A percentile compares a stretch with the other conserved stretches of the same genome.
Evolutionary conservation across 2,113 vertebrate species (phyloP).

Genomic region (Salvelinus sp.): DNA sequence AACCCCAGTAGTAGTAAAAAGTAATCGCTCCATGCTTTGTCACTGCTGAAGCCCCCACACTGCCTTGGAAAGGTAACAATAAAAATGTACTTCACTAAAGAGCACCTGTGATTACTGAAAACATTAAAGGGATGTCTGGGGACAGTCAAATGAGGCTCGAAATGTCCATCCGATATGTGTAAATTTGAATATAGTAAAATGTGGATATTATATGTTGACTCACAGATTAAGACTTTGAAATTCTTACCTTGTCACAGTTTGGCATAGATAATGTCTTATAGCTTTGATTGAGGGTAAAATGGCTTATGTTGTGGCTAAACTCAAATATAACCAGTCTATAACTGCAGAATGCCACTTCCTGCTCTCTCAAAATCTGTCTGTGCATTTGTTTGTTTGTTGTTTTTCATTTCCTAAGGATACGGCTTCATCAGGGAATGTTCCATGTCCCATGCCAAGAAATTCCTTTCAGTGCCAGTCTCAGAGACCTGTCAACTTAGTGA

Average conservation of each 20-base stretch:
- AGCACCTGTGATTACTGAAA: constrained; percentile 45
- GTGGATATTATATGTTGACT: background rate
- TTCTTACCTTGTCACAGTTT: background rate
- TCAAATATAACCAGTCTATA: constrained; percentile 3
- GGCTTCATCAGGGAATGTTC: constrained; percentile 21
- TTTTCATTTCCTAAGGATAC: constrained; percentile 45
- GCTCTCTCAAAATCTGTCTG: background rate
- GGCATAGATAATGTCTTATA: background rate
- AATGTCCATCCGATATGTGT: background rate
- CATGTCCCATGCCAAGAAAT: constrained; percentile 48
- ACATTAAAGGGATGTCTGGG: constrained; percentile 44
- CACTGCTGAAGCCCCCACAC: constrained; percentile 22
- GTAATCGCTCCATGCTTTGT: constrained; percentile 18
- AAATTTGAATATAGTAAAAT: constrained; percentile 18
- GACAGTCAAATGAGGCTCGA: constrained; percentile 7
- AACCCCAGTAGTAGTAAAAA: constrained; percentile 25
- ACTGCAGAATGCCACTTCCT: background rate
- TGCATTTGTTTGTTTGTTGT: constrained; percentile 1
- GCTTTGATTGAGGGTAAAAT: background rate
- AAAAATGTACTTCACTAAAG: constrained; percentile 22
- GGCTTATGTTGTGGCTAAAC: background rate
- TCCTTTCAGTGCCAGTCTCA: constrained; percentile 45
- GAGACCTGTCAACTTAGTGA: constrained; percentile 54
- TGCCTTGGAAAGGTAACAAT: constrained; percentile 41
- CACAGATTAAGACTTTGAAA: background rate